phyloP scores from a whole-genome alignment of 1,140 invertebrate species.

The Scaptomyza hsui region DNA sequence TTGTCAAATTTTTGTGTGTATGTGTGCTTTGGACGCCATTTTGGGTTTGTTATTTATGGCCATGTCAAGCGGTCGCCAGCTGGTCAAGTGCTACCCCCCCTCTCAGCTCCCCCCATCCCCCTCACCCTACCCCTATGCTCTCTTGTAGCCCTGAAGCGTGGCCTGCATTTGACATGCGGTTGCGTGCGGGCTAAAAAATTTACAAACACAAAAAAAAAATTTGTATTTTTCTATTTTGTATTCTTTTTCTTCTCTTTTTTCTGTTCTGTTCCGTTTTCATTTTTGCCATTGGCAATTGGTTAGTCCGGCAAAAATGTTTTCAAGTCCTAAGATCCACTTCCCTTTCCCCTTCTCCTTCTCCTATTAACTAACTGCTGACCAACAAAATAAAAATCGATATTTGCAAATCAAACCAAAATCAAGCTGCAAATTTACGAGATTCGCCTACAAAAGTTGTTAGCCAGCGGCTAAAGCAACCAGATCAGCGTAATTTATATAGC shows the following conservation, averaged over 20 bases:
- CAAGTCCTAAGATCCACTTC: no score
- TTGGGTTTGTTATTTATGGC: constrained; percentile 80
- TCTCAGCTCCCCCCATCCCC: constrained; percentile 7
- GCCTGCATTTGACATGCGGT: constrained; percentile 80
- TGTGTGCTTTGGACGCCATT: constrained; percentile 69
- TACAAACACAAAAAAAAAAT: neutral
- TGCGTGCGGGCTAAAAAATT: constrained; percentile 55
- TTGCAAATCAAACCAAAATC: constrained; percentile 58
- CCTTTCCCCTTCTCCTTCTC: no score
- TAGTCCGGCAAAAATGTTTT: constrained; percentile 8
- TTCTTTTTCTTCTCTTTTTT: neutral
- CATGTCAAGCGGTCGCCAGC: constrained; percentile 70
- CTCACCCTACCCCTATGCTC: neutral
- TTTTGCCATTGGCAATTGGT: constrained; percentile 37
- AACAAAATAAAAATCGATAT: constrained; percentile 24
- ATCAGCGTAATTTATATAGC: constrained; percentile 69
- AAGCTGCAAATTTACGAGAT: constrained; percentile 59
- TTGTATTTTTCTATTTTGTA: constrained; percentile 3
- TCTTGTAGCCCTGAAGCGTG: constrained; percentile 41
- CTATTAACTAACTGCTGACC: neutral
- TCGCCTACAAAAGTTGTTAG: constrained; percentile 34
- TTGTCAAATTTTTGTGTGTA: constrained; percentile 54
- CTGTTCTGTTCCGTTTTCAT: constrained; percentile 1
- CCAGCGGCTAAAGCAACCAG: constrained; percentile 45
- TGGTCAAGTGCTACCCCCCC: constrained; percentile 56